These are phyloP conservation scores for Orthosia cruda DNA, from an alignment of 2,888 invertebrate genomes.

Conservation along the genomic window DNA sequence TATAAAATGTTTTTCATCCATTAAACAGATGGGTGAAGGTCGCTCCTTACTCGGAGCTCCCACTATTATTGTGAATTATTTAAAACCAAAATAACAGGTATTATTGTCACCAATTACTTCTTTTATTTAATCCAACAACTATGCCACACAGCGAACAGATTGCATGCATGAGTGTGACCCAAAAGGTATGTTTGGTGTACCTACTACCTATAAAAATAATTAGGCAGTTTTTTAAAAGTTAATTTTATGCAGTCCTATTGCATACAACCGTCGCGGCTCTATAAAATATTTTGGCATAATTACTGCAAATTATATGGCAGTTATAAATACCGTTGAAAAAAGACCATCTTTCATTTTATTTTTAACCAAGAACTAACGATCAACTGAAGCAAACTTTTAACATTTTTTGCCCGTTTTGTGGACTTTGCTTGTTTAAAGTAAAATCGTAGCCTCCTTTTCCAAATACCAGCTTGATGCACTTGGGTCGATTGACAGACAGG, in stretches of 20 bases:
- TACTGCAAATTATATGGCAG: conserved; percentile 39
- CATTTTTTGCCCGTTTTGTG: not conserved
- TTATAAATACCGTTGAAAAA: conserved; percentile 9
- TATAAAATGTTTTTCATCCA: too few relatives aligned
- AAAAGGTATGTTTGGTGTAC: conserved; percentile 19
- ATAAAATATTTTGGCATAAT: conserved; percentile 52
- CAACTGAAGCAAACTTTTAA: not conserved
- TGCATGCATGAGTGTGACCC: conserved; percentile 19
- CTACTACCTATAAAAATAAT: conserved; percentile 56
- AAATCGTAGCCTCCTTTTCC: too few relatives aligned
- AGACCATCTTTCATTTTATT: conserved; percentile 17
- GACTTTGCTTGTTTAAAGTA: too few relatives aligned
- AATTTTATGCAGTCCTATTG: conserved; percentile 54
- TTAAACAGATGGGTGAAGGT: too few relatives aligned
- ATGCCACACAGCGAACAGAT: not conserved
- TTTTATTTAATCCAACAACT: not conserved
- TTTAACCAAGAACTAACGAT: not conserved
- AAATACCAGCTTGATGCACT: too few relatives aligned
- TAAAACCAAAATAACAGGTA: too few relatives aligned
- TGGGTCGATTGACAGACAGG: too few relatives aligned
- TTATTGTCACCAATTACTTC: too few relatives aligned
- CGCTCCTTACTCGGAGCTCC: too few relatives aligned
- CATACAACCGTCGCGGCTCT: conserved; percentile 37
- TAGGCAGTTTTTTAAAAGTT: conserved; percentile 38
- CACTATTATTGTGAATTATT: too few relatives aligned